Evolutionary conservation across 2,113 vertebrate genomes (phyloP), one percentile per base, ranked within the genome.

Genomic region (Suncus etruscus): DNA sequence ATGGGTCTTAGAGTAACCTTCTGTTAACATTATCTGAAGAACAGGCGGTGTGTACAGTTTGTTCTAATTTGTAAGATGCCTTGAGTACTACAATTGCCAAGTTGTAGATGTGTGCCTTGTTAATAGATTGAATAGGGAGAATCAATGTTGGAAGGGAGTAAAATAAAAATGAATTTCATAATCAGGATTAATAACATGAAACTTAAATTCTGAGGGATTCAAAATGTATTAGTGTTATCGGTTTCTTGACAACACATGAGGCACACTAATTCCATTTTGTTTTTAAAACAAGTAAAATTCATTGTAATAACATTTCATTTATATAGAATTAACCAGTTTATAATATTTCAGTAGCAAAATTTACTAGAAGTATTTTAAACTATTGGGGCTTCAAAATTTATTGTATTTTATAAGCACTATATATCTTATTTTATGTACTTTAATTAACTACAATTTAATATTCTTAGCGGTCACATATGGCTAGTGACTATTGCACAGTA

Each of bases 121-220:
- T 39, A 84, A 11, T 86, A 50, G 74, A 29, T 70, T 73, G 83
- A 72, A 81, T 66, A 22, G 39, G 3, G 47, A 3, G 72, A 83
- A 88, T 80, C 9, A 76, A 29, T 70, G 92, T 58, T 63, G 75
- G 45, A 10, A 69, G 11, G n/a, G 2, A 68, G 63, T 84, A 83
- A 94, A 92, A 80, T 80, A 77, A 94, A 39, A 73, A 25, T 91
- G n/a, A 48, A 77, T 81, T 91, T 87, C 29, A 89, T 87, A 91
- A 94, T 68, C 50, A 91, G 50, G 14, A 65, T 92, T 87, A 93
- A 83, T 79, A 65, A 82, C 22, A 81, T 77, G 50, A 24, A 82
- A 14, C 47, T 66, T 84, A 82, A 81, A 80, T 61, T 81, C 81
- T 81, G 84, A 92, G 70, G 70, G 75, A 76, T 87, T 87, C 90